phyloP scores from a whole-genome alignment of 1,140 invertebrate species.

The Cepaea nemoralis region DNA sequence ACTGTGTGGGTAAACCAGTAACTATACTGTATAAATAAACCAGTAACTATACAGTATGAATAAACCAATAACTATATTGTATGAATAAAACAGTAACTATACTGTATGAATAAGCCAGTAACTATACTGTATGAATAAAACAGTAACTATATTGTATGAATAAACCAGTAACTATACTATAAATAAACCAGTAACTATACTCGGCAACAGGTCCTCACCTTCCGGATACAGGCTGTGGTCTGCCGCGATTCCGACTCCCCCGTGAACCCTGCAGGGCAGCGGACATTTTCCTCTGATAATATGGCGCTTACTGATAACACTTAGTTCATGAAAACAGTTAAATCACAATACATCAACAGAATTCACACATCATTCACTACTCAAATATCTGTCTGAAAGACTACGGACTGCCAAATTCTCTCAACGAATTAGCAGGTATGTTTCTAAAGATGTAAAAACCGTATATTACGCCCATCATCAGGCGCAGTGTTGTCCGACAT shows the following conservation, averaged over 20 bases:
- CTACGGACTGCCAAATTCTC: neutral
- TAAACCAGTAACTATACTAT: too few relatives aligned
- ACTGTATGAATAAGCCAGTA: too few relatives aligned
- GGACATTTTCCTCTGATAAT: neutral
- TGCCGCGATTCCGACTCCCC: neutral
- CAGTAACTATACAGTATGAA: too few relatives aligned
- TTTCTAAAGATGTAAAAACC: neutral
- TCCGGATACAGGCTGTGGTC: constrained; percentile 6
- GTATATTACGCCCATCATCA: neutral
- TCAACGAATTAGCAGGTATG: neutral
- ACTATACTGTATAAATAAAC: too few relatives aligned
- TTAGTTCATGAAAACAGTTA: neutral
- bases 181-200: too few relatives aligned
- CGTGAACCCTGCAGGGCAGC: neutral
- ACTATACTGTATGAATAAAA: too few relatives aligned
- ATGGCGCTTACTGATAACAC: neutral
- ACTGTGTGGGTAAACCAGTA: too few relatives aligned
- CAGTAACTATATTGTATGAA: too few relatives aligned
- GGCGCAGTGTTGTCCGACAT: neutral
- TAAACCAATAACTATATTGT: too few relatives aligned
- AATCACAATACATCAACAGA: neutral
- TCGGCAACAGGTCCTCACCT: neutral
- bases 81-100: too few relatives aligned
- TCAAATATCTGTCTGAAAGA: constrained; percentile 5
- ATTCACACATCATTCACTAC: neutral